Evolutionary conservation across 2,888 invertebrate genomes (phyloP).

Genomic region (Spilarctia lutea): DNA sequence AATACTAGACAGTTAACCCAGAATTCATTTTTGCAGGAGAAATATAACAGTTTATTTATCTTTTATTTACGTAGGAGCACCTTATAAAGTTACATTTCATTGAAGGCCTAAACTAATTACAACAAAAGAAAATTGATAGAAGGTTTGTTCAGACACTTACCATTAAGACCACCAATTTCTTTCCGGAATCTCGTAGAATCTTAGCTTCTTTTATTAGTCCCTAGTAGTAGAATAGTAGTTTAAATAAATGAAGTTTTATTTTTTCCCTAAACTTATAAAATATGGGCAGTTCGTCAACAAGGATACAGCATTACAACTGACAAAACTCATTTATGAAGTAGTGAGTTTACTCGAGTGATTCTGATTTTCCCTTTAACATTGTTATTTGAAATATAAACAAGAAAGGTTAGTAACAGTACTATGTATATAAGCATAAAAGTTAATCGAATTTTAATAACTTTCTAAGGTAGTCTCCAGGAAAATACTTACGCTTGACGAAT

Average conservation of each 20-base stretch:
- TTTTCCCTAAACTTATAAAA: neutral
- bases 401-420: neutral
- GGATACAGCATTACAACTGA: neutral
- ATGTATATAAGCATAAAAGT: neutral
- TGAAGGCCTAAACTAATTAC: neutral
- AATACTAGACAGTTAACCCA: too few relatives aligned
- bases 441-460: neutral
- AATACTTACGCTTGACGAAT: slow-evolving; percentile 5
- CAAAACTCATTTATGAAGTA: neutral
- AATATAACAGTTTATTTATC: too few relatives aligned
- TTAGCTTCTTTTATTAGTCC: neutral
- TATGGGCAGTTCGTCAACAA: neutral
- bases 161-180: neutral
- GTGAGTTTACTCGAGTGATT: neutral
- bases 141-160: neutral
- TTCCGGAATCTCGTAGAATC: neutral
- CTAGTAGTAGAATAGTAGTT: too few relatives aligned
- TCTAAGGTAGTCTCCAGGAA: neutral
- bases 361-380: neutral
- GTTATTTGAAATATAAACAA: neutral
- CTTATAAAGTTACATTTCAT: too few relatives aligned
- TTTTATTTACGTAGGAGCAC: neutral
- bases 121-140: neutral
- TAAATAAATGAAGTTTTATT: too few relatives aligned
- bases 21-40: too few relatives aligned